Evolutionary conservation across 2,113 vertebrate genomes (phyloP), one percentile per base, ranked within the genome.

Genomic region (Marmota flaviventris): DNA sequence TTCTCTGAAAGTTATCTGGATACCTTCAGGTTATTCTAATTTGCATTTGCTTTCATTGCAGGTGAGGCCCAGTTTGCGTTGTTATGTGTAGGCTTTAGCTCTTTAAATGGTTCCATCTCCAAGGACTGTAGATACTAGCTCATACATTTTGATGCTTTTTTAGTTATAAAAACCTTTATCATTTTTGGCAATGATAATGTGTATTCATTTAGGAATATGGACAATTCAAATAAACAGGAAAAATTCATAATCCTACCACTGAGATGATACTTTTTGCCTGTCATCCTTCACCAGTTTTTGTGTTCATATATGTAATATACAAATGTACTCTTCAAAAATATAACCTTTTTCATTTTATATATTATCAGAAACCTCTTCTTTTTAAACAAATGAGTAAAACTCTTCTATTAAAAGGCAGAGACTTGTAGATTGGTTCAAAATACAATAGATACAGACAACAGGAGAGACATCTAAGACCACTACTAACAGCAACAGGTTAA

Each of bases 91-190:
- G 45, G 22, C 73, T 81, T 89, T 89, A 34, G 56, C 85, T 73
- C 72, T 86, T 89, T 94, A 94, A 69, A 84, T 91, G 56, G 11
- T 61, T 90, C 39, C 34, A 25, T 72, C n/a, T 86, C 67, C 42
- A 94, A 78, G 72, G 69, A 61, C 82, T 73, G 29, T 32, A 79
- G 85, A 63, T 81, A 70, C n/a, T 32, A 83, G 83, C 22, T 86
- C 13, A 34, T 34, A 69, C 4, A 69, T n/a, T 67, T 69, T 69
- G 67, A 32, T 69, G 67, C 24, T 92, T 94, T 94, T 87, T 67
- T 92, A 97, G 65, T 70, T 65, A 89, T 86, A 93, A 96, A 45
- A 93, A 34, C 27, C 85, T 96, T 90, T 92, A 89, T 95, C 96
- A 92, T 83, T 89, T 82, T 93, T 89, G n/a, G 73, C 45, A 92